These are phyloP conservation scores for Cheilosia impressa DNA, from an alignment of 2,888 invertebrate genomes.

Conservation along the genomic window DNA sequence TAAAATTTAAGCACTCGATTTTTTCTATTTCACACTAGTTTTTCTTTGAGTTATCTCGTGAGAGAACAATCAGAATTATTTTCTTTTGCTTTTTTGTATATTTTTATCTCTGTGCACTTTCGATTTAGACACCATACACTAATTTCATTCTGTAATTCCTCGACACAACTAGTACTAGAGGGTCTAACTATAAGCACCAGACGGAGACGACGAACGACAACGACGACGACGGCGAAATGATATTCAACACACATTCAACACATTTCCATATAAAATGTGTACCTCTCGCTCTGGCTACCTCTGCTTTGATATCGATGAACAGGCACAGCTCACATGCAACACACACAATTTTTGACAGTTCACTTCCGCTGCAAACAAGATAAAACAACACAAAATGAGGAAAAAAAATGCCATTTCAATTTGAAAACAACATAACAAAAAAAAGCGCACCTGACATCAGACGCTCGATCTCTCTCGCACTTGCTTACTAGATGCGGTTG, in stretches of 20 bases:
- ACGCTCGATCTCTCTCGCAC: slow-evolving; percentile 55
- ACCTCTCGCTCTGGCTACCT: slow-evolving; percentile 53
- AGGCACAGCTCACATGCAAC: slow-evolving; percentile 24
- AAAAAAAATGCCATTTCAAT: slow-evolving; percentile 69
- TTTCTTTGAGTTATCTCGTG: neutral
- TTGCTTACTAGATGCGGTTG: slow-evolving; percentile 20
- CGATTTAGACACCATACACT: slow-evolving; percentile 55
- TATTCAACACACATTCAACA: slow-evolving; percentile 65
- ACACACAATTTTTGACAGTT: slow-evolving; percentile 73
- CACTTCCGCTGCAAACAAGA: slow-evolving; percentile 75
- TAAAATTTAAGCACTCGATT: slow-evolving; percentile 36
- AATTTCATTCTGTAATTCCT: slow-evolving; percentile 68
- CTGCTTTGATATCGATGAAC: slow-evolving; percentile 44
- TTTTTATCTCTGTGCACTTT: slow-evolving; percentile 59
- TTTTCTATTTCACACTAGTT: neutral
- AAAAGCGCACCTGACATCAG: slow-evolving; percentile 75
- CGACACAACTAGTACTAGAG: slow-evolving; percentile 48
- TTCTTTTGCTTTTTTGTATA: slow-evolving; percentile 23
- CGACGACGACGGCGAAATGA: slow-evolving; percentile 62
- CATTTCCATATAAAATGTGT: slow-evolving; percentile 13
- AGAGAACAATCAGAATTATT: slow-evolving; percentile 35
- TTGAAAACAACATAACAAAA: slow-evolving; percentile 74
- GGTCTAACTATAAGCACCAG: slow-evolving; percentile 64
- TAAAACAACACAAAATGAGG: slow-evolving; percentile 72
- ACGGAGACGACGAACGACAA: slow-evolving; percentile 50